Conservation (phyloP, 2,113 vertebrate genomes). For the Alosa alosa region DNA sequence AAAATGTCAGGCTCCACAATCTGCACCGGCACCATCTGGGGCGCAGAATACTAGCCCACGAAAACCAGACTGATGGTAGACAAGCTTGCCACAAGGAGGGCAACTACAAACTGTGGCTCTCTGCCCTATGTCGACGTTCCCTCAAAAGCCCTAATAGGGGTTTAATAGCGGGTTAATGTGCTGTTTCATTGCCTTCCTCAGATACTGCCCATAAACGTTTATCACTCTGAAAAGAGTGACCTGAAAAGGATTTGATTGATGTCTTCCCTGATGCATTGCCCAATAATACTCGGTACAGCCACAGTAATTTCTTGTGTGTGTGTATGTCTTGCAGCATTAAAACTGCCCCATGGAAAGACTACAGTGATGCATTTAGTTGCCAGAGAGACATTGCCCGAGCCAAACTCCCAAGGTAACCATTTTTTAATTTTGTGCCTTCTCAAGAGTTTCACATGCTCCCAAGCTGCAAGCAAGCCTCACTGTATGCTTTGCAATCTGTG, state of each 20-base stretch:
- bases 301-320: slow-evolving; percentile 28
- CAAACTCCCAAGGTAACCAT: slow-evolving; percentile 96
- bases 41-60: background rate
- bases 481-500: slow-evolving; percentile 52
- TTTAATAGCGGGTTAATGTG: slow-evolving; percentile 19
- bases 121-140: background rate
- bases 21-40: background rate
- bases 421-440: slow-evolving; percentile 42
- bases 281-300: slow-evolving; percentile 25
- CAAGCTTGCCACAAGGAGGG: background rate
- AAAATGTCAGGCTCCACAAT: background rate
- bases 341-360: slow-evolving; percentile 96
- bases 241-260: slow-evolving; percentile 13
- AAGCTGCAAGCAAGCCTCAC: slow-evolving; percentile 42
- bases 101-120: background rate
- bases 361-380: slow-evolving; percentile 99
- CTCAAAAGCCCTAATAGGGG: background rate
- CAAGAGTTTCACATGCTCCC: slow-evolving; percentile 57
- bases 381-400: slow-evolving; percentile 97
- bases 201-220: background rate
- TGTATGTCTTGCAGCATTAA: slow-evolving; percentile 78
- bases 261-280: slow-evolving; percentile 14
- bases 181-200: slow-evolving; percentile 8
- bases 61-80: background rate
- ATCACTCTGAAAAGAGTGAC: slow-evolving; percentile 13